Conservation (phyloP, 2,888 invertebrate species). For the Anoplius nigerrimus region DNA sequence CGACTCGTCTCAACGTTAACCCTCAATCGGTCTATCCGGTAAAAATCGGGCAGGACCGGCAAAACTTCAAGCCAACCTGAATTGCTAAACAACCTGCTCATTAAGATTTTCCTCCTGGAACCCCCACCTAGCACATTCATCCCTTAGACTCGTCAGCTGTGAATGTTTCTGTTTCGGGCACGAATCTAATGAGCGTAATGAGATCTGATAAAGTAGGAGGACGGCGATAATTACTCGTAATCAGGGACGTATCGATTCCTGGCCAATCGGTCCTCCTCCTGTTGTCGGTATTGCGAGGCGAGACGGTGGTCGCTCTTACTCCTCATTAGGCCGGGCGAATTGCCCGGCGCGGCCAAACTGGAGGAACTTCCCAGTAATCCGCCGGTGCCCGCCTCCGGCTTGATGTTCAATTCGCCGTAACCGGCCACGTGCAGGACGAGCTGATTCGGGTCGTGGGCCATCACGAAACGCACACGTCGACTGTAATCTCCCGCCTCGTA, state of each 20-base stretch:
- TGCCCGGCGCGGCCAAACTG: conserved; percentile 79
- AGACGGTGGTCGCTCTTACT: conserved; percentile 95
- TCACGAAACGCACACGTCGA: conserved; percentile 88
- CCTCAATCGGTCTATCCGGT: no score
- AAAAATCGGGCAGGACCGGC: no score
- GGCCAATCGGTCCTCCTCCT: conserved; percentile 80
- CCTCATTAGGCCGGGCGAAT: conserved; percentile 87
- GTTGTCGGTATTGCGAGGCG: conserved; percentile 91
- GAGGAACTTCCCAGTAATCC: conserved; percentile 71
- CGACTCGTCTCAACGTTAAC: background rate
- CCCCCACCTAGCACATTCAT: no score
- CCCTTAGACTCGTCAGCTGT: no score
- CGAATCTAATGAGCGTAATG: background rate
- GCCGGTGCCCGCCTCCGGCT: conserved; percentile 76
- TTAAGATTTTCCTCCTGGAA: no score
- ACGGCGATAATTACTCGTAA: conserved; percentile 68
- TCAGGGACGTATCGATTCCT: conserved; percentile 73
- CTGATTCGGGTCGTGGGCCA: conserved; percentile 95
- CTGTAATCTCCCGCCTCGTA: conserved; percentile 94
- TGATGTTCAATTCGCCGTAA: conserved; percentile 92
- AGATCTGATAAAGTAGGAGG: conserved; percentile 14
- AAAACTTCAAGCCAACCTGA: background rate
- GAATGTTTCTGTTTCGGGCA: no score
- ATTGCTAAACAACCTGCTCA: no score
- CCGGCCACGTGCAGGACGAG: conserved; percentile 91